Percentiles rank a stretch among this genome's conserved stretches.
These are phyloP conservation scores for Sebastes matsubarae DNA, from an alignment of 2,797 vertebrate genomes.

Conservation along the genomic window DNA sequence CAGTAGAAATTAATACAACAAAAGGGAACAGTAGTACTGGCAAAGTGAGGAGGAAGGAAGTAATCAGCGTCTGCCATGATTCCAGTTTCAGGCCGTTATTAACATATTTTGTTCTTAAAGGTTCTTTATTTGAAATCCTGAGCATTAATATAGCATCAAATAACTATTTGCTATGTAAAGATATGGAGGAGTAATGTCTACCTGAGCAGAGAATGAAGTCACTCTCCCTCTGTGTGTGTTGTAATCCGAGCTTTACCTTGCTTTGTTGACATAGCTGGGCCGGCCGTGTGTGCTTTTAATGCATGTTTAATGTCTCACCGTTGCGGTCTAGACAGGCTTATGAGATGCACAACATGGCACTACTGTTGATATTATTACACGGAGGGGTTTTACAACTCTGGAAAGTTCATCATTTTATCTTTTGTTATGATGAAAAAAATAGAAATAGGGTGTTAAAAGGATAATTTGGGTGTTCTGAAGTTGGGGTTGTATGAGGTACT, in stretches of 20 bases:
- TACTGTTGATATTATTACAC: neutral
- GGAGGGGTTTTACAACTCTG: neutral
- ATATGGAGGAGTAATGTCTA: neutral
- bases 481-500: too few species aligned
- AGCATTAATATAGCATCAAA: neutral
- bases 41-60: neutral
- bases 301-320: neutral
- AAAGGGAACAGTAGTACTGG: neutral
- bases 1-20: neutral
- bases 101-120: neutral
- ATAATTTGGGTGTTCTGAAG: too few species aligned
- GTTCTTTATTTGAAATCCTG: neutral
- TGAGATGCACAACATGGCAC: neutral
- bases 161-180: neutral
- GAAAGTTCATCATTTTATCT: neutral
- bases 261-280: neutral
- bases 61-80: neutral
- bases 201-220: neutral
- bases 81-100: rapidly evolving
- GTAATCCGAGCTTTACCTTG: neutral
- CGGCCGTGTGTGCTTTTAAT: neutral
- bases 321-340: too few species aligned
- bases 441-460: too few species aligned
- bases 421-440: neutral
- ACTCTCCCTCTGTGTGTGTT: neutral